phyloP scores from a whole-genome alignment of 2,888 invertebrate species.

The Hylaea fasciaria region DNA sequence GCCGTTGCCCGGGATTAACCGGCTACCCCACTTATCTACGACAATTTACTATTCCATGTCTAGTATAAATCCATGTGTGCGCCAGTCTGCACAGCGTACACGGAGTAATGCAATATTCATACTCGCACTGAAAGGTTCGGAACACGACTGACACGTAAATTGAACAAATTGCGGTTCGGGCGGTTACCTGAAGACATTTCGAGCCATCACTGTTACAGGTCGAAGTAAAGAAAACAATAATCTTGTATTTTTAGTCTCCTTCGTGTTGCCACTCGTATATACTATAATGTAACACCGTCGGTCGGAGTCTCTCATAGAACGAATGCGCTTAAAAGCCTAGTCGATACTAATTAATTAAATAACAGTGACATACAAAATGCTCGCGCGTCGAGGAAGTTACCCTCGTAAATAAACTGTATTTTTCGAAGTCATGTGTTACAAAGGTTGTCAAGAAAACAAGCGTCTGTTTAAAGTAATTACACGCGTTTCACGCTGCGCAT shows the following conservation, averaged over 20 bases:
- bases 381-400: not conserved
- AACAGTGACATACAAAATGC: constrained; percentile 5
- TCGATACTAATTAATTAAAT: constrained; percentile 10
- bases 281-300: too few relatives aligned
- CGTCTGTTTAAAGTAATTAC: not conserved
- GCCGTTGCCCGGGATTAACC: constrained; percentile 19
- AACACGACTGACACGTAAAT: constrained; percentile 25
- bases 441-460: not conserved
- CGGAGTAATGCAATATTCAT: constrained; percentile 32
- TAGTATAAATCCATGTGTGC: constrained; percentile 22
- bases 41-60: constrained; percentile 31
- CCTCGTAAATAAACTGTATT: constrained; percentile 4
- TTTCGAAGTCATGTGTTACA: not conserved
- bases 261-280: too few relatives aligned
- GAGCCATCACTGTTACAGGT: constrained; percentile 20
- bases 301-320: not conserved
- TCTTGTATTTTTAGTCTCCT: constrained; percentile 8
- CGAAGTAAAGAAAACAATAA: constrained; percentile 11
- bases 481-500: not conserved
- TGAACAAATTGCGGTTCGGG: constrained; percentile 25
- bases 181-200: constrained; percentile 22
- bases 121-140: constrained; percentile 13
- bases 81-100: not conserved
- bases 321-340: constrained; percentile 4
- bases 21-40: constrained; percentile 26